Base-by-base conservation (phyloP, 2,113 vertebrate species). In the Oryzias celebensis region DNA sequence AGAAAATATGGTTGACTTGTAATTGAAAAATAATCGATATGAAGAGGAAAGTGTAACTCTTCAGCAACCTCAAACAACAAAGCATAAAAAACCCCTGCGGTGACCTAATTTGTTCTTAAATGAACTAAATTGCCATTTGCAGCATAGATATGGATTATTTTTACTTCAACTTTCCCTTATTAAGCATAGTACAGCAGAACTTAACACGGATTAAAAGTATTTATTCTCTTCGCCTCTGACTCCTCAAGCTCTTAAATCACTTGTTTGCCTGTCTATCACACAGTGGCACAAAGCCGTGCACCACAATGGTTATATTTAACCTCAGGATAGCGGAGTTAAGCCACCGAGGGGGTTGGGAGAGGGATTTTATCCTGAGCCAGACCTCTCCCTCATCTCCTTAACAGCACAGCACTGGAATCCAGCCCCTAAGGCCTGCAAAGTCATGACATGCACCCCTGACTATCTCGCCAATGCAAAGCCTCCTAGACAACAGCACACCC, bases 241-340 rank as follows among this genome's bases (percentile, higher is more conserved):
- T 78, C 52, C 44, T 73, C 17, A 58, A n/a, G 50, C 69, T 28
- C 52, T 64, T 62, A 56, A 52, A 62, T 66, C 64, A 61, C 73
- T 69, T 75, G 73, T 86, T 82, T 86, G 72, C 52, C 77, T 68
- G 57, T 81, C 82, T 68, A 71, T 88, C 75, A 71, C 78, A 82
- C 63, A 54, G 60, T 64, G 74, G 69, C 74, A 84, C 72, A 85
- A 80, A 81, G 76, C 77, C 68, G 53, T 52, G 67, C 68, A 5
- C 55, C 68, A 54, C 61, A 65, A 62, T 58, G 47, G 73, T 85
- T 91, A 91, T 89, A 89, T 90, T 89, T 91, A 90, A 88, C 82
- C 77, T 65, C 75, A 67, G 78, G 75, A 80, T 76, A 67, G 75
- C 49, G 44, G 79, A 83, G 85, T 88, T 87, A 86, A 87, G 71